Conservation (phyloP, 2,888 invertebrate genomes). For the Blera fallax region DNA sequence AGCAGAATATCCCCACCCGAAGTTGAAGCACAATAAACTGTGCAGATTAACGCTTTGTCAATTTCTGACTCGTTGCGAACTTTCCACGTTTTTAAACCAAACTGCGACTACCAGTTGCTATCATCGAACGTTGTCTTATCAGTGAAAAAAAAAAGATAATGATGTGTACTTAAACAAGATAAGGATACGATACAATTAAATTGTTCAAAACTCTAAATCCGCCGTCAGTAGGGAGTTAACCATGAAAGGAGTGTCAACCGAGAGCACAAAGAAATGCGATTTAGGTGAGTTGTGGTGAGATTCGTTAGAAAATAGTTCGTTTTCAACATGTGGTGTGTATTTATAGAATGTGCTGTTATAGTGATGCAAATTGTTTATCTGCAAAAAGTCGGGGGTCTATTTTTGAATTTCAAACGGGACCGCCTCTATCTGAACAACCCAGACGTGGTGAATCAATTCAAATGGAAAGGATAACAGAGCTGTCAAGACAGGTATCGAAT, state of each 20-base stretch:
- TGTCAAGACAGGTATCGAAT: not conserved
- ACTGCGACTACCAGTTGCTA: conserved; percentile 2
- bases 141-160: conserved; percentile 26
- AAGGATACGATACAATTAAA: conserved; percentile 24
- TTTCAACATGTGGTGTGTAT: not conserved
- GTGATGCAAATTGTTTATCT: not conserved
- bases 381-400: not conserved
- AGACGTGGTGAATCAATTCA: conserved; percentile 8
- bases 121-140: conserved; percentile 40
- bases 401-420: conserved; percentile 30
- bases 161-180: conserved; percentile 21
- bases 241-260: not conserved
- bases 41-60: not conserved
- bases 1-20: not conserved
- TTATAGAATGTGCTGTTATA: conserved; percentile 36
- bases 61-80: not conserved
- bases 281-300: conserved; percentile 30
- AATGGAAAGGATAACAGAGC: not conserved
- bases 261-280: conserved; percentile 21
- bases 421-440: conserved; percentile 43
- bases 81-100: not conserved
- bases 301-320: not conserved
- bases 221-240: not conserved
- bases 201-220: conserved; percentile 18
- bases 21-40: not conserved